These are phyloP conservation scores for Sciurus vulgaris DNA, from an alignment of 2,797 vertebrate genomes.

Conservation along the genomic window DNA sequence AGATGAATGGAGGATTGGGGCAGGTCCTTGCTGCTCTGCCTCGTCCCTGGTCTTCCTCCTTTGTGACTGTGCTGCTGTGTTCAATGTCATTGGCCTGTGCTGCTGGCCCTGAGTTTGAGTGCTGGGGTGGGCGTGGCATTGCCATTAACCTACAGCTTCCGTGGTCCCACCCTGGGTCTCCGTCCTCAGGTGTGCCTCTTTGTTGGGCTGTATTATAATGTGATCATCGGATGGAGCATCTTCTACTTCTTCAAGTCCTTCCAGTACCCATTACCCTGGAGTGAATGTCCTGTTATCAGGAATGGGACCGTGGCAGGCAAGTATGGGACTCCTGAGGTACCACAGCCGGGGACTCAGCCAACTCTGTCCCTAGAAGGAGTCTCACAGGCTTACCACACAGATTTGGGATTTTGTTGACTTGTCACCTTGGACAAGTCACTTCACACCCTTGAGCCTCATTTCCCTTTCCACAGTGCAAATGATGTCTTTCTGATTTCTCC, in stretches of 20 bases:
- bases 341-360: not conserved
- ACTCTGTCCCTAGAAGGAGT: not conserved
- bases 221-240: slow-evolving; percentile 98
- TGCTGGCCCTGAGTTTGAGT: too few species aligned
- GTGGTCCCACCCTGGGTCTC: fast-evolving
- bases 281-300: slow-evolving; percentile 93
- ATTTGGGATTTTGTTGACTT: not conserved
- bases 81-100: too few species aligned
- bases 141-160: not conserved
- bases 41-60: not conserved
- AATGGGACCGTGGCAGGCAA: slow-evolving; percentile 94
- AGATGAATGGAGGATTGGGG: not conserved
- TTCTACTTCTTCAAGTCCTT: slow-evolving; percentile 99
- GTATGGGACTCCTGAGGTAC: slow-evolving; percentile 69
- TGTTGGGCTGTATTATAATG: slow-evolving; percentile 97
- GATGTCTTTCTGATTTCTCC: not conserved
- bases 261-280: slow-evolving; percentile 97
- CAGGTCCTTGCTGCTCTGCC: not conserved
- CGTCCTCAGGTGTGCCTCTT: slow-evolving; percentile 93
- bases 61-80: not conserved
- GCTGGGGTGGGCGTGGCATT: too few species aligned
- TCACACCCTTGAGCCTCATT: not conserved
- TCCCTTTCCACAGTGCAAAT: not conserved
- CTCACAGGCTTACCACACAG: not conserved
- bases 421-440: not conserved